A percentile compares a stretch with the other conserved stretches of the same genome.
Conservation (phyloP, 2,113 vertebrate genomes). For the Strix aluco region DNA sequence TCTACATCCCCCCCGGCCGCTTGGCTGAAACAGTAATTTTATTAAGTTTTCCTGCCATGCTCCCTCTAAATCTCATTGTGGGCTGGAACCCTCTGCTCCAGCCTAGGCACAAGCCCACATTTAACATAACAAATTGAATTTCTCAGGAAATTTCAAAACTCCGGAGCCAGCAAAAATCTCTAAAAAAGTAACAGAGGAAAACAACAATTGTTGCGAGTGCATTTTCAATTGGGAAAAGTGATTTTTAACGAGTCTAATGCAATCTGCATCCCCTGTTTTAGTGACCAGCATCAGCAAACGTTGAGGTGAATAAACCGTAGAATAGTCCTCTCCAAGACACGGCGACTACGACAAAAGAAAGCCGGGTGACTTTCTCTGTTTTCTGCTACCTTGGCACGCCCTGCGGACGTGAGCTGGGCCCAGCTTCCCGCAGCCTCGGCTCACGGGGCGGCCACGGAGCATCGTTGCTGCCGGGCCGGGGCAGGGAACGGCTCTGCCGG, state of each 20-base stretch:
- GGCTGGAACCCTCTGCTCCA: not conserved
- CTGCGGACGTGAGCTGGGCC: not conserved
- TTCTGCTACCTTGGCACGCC: not conserved
- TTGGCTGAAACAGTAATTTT: not conserved
- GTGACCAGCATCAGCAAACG: not conserved
- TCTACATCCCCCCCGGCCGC: no score
- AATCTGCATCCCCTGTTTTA: not conserved
- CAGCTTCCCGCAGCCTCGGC: rapidly evolving
- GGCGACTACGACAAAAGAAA: rapidly evolving
- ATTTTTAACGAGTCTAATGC: not conserved
- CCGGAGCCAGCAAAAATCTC: not conserved
- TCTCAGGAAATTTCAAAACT: not conserved
- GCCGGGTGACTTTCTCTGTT: rapidly evolving
- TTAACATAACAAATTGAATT: not conserved
- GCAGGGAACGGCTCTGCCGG: no score
- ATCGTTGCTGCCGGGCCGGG: no score
- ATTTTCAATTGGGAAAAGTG: not conserved
- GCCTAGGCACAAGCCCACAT: not conserved
- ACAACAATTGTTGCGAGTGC: not conserved
- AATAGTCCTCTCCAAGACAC: rapidly evolving
- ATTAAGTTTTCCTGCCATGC: not conserved
- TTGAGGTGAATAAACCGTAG: rapidly evolving
- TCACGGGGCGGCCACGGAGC: no score
- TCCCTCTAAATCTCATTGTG: not conserved
- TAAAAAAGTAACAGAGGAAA: not conserved